phyloP scores from a whole-genome alignment of 2,113 vertebrate genomes.

The Etia nguti region DNA sequence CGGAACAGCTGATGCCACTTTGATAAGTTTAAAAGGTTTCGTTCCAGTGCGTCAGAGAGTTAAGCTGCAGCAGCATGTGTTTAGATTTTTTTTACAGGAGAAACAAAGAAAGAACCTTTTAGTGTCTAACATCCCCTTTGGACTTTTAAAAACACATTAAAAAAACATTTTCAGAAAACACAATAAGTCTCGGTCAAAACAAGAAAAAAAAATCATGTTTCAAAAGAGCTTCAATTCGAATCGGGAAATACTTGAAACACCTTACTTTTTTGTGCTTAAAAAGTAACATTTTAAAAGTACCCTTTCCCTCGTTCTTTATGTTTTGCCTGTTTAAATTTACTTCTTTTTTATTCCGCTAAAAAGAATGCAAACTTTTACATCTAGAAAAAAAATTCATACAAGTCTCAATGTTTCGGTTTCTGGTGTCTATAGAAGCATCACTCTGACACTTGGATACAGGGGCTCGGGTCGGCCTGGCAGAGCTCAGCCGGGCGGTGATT shows the following conservation, averaged over 20 bases:
- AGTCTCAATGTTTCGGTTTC: neutral
- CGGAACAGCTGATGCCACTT: neutral
- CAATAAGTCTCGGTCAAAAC: neutral
- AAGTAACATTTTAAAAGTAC: neutral
- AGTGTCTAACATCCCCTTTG: neutral
- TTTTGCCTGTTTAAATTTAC: neutral
- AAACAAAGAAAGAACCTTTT: neutral
- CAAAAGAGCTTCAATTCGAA: fast-evolving
- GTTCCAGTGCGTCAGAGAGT: neutral
- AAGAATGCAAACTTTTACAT: neutral
- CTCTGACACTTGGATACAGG: neutral
- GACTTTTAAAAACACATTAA: neutral
- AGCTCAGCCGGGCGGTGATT: constrained; percentile 23
- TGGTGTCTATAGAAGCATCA: neutral
- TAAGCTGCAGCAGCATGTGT: neutral
- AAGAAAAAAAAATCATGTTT: neutral
- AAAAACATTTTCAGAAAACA: neutral
- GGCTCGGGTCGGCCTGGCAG: neutral
- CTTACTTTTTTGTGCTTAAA: neutral
- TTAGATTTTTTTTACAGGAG: neutral
- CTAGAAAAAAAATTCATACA: neutral
- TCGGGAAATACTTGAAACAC: neutral
- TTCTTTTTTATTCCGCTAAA: neutral
- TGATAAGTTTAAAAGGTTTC: neutral
- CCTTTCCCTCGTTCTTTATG: neutral